Percentiles rank a stretch among this genome's conserved stretches.
phyloP scores from a whole-genome alignment of 2,888 invertebrate species.

The Phaonia tiefii region DNA sequence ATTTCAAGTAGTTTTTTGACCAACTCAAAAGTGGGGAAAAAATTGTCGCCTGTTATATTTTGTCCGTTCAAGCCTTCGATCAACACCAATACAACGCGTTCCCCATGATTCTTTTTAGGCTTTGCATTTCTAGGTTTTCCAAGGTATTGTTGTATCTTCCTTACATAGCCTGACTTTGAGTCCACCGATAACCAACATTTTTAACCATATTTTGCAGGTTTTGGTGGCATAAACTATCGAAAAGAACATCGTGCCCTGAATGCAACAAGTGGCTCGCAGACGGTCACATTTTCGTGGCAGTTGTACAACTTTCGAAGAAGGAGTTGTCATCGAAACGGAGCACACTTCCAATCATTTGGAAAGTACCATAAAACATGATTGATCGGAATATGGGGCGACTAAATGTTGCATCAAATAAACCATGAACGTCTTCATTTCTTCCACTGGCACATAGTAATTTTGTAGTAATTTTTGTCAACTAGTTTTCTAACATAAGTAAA shows the following conservation, averaged over 20 bases:
- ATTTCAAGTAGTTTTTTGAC: constrained; percentile 27
- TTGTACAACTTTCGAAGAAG: neutral
- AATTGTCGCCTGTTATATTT: too few relatives aligned
- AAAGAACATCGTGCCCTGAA: constrained; percentile 10
- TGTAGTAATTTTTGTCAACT: too few relatives aligned
- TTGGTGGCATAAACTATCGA: constrained; percentile 24
- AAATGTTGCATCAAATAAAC: too few relatives aligned
- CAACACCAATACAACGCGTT: constrained; percentile 15
- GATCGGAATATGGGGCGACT: too few relatives aligned
- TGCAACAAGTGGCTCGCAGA: too few relatives aligned
- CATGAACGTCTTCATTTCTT: too few relatives aligned
- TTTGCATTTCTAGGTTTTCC: too few relatives aligned
- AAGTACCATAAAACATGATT: constrained; percentile 6
- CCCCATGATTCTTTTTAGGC: constrained; percentile 21
- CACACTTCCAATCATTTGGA: neutral
- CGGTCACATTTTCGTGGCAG: too few relatives aligned
- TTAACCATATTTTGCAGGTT: constrained; percentile 17
- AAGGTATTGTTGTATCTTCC: too few relatives aligned
- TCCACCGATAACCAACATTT: constrained; percentile 48
- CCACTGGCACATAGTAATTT: constrained; percentile 14
- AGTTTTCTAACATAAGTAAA: too few relatives aligned
- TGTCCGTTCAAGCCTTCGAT: constrained; percentile 28
- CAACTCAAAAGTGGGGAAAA: too few relatives aligned
- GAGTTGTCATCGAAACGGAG: neutral
- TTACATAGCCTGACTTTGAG: too few relatives aligned